Evolutionary conservation across 2,888 invertebrate genomes (phyloP), one percentile per base, ranked within the genome.

Genomic region (Mesoligia furuncula): DNA sequence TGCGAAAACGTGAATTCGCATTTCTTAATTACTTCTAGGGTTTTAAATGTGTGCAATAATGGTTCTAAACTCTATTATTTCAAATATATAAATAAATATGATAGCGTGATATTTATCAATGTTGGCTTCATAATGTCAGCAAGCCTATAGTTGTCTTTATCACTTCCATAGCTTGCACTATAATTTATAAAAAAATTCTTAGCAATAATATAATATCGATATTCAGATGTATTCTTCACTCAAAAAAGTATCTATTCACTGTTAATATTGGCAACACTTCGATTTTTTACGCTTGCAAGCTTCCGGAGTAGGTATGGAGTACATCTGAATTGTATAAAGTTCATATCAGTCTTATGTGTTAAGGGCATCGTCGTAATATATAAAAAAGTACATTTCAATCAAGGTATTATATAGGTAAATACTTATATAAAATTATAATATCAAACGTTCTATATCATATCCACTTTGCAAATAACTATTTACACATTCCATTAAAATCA

Each of bases 121-220:
- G 85, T 81, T 66, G 85, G 76, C 85, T 85, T 84, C 66, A 74
- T 75, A 83, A 83, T 81, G 77, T 86, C 90, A 88, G 89, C 88
- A 88, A 90, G 86, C 81, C 84, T 78, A 85, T 91, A 88, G 88
- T 62, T 84, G 77, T 82, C 77, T 89, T 91, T 92, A 85, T 93
- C 95, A 95, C 95, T 95, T 95, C 94, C 94, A 93, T 95, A 95
- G 95, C 95, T 95, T 95, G 95, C 95, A 95, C 95, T 93, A 91
- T 93, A 90, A 87, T 91, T 93, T 93, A 90, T 94, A 92, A 93
- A 90, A 82, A 90, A 90, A 82, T 89, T 45, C 71, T 90, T 94
- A 94, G 93, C 93, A 94, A 93, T 94, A 94, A 93, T 89, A 31
- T 4, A 3, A 3, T 31, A 84, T 84, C 72, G 59, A 78, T 75